phyloP scores from a whole-genome alignment of 2,888 invertebrate genomes.

The Tetropium fuscum region DNA sequence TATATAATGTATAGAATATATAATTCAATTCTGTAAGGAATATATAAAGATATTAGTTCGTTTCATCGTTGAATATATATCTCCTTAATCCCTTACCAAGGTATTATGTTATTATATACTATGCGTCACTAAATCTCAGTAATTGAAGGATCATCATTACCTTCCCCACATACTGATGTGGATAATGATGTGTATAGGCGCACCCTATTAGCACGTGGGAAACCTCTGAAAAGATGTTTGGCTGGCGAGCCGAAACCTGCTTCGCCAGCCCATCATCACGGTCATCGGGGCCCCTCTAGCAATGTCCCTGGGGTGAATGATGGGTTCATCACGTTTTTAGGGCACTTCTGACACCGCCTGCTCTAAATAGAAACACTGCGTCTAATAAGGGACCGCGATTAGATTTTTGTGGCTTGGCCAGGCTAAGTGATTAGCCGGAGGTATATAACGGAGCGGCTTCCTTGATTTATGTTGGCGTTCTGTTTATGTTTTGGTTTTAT shows the following conservation, averaged over 20 bases:
- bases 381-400: constrained; percentile 40
- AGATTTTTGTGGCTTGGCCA: constrained; percentile 33
- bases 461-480: too few relatives aligned
- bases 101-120: constrained; percentile 10
- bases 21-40: too few relatives aligned
- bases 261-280: constrained; percentile 30
- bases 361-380: constrained; percentile 34
- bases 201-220: constrained; percentile 54
- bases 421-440: neutral
- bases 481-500: too few relatives aligned
- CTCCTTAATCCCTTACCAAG: too few relatives aligned
- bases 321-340: constrained; percentile 41
- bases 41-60: too few relatives aligned
- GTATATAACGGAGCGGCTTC: neutral
- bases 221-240: constrained; percentile 44
- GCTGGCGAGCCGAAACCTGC: constrained; percentile 9
- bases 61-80: too few relatives aligned
- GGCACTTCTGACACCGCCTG: constrained; percentile 38
- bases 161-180: constrained; percentile 46
- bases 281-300: constrained; percentile 29
- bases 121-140: constrained; percentile 36
- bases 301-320: constrained; percentile 38
- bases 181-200: constrained; percentile 49
- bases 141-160: constrained; percentile 45
- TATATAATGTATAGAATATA: too few relatives aligned